Conservation (phyloP, 2,888 invertebrate species). For the Watsonalla cultraria region DNA sequence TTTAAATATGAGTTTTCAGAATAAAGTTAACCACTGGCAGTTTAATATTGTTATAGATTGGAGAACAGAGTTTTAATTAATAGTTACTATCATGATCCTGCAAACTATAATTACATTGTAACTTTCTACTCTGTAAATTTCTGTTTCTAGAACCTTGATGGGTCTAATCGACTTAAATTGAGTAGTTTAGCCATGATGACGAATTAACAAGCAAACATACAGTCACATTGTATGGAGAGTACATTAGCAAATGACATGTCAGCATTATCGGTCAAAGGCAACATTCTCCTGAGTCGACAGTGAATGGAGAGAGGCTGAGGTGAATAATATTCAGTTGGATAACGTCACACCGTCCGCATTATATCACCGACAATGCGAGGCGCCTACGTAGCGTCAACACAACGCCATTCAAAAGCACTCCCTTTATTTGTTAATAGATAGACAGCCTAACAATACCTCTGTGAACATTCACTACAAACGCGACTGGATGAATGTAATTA, state of each 20-base stretch:
- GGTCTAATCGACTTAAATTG: no score
- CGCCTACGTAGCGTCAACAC: slow-evolving; percentile 46
- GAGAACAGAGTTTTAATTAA: no score
- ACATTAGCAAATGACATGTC: neutral
- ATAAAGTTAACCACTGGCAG: no score
- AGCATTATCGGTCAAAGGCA: neutral
- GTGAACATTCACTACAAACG: slow-evolving; percentile 36
- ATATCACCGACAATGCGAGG: slow-evolving; percentile 40
- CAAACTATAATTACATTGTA: no score
- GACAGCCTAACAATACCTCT: slow-evolving; percentile 40
- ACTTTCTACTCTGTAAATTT: no score
- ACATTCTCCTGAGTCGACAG: neutral
- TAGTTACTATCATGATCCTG: no score
- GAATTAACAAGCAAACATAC: neutral
- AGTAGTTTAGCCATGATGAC: neutral
- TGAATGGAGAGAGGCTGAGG: neutral
- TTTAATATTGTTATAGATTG: no score
- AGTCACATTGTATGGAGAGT: neutral
- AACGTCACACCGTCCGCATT: slow-evolving; percentile 30
- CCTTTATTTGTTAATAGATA: slow-evolving; percentile 56
- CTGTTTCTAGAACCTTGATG: no score
- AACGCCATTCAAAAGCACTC: slow-evolving; percentile 48
- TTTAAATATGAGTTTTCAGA: no score
- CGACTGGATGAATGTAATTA: slow-evolving; percentile 35
- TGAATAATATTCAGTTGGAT: slow-evolving; percentile 22